These are phyloP conservation scores for Branchellion lobata DNA, from an alignment of 2,888 invertebrate species.

Conservation along the genomic window DNA sequence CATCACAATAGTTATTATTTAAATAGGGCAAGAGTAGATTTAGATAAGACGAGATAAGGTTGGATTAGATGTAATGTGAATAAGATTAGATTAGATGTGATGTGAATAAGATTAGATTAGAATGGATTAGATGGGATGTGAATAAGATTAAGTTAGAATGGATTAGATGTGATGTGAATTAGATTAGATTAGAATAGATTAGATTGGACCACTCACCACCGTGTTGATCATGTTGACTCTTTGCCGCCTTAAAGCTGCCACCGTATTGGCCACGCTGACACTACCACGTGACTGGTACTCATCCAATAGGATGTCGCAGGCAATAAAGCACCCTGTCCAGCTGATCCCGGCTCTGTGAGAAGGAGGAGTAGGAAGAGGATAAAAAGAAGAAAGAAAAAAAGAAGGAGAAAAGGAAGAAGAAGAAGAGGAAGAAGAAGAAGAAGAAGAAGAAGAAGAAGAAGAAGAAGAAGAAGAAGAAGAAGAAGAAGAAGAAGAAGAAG, in stretches of 20 bases:
- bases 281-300: neutral
- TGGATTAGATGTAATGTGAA: too few species aligned
- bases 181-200: neutral
- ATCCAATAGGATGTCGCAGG: constrained; percentile 31
- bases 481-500: neutral
- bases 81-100: too few species aligned
- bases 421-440: constrained; percentile 43
- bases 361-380: too few species aligned
- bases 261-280: neutral
- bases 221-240: constrained; percentile 19
- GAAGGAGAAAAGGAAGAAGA: neutral
- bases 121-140: too few species aligned
- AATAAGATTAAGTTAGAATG: too few species aligned
- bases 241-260: constrained; percentile 17
- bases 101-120: too few species aligned
- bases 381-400: neutral
- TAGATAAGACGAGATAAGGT: too few species aligned
- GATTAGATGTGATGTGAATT: neutral
- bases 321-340: constrained; percentile 11
- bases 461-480: constrained; percentile 41
- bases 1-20: neutral
- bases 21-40: too few species aligned
- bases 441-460: constrained; percentile 45
- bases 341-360: constrained; percentile 25
- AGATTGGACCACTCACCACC: neutral